Percentiles rank a stretch among this genome's conserved stretches.
These are phyloP conservation scores for Megalops atlanticus DNA, from an alignment of 2,113 vertebrate species.

Conservation along the genomic window DNA sequence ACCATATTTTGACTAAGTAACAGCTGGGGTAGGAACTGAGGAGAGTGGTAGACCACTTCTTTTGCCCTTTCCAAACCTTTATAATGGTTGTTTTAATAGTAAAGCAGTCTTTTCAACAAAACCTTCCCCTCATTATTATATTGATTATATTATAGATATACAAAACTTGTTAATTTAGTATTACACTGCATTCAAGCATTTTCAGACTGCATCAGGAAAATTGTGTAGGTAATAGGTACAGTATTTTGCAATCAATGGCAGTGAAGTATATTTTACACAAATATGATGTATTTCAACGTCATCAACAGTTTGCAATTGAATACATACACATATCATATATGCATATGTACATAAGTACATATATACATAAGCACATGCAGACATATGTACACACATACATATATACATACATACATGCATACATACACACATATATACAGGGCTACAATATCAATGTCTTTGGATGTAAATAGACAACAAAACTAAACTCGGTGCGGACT, in stretches of 20 bases:
- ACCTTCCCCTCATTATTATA: not conserved
- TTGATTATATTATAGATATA: too few relatives aligned
- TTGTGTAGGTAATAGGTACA: not conserved
- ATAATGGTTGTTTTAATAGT: not conserved
- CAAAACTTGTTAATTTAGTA: not conserved
- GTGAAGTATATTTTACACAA: not conserved
- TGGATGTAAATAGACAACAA: not conserved
- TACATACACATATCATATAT: too few relatives aligned
- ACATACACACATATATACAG: not conserved
- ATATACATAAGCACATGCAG: not conserved
- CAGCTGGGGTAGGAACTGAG: not conserved
- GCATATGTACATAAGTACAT: not conserved
- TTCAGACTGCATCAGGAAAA: not conserved
- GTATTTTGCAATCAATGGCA: not conserved
- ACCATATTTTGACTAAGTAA: not conserved
- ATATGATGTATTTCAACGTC: not conserved
- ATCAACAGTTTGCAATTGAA: not conserved
- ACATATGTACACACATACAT: not conserved
- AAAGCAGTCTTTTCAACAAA: not conserved
- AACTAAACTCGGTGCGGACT: constrained; percentile 12
- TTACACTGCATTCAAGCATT: not conserved
- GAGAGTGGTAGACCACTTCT: not conserved
- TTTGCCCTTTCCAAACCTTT: not conserved
- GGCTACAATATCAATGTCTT: constrained; percentile 9
- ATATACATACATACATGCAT: not conserved